Conservation (phyloP, 2,888 invertebrate species). For the Caenorhabditis sp. region DNA sequence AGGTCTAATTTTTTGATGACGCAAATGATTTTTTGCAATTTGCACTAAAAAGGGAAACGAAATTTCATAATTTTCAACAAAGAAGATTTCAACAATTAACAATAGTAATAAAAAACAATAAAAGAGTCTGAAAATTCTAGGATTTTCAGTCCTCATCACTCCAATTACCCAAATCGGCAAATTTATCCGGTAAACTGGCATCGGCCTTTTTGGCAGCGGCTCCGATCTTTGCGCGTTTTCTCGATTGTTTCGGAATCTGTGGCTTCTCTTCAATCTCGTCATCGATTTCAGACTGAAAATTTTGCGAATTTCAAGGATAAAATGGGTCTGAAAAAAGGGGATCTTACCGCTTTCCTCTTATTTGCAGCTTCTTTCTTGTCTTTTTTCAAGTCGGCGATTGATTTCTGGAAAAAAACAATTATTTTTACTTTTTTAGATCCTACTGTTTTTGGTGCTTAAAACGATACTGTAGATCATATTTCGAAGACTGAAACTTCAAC, state of each 20-base stretch:
- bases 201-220: conserved; percentile 47
- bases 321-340: neutral
- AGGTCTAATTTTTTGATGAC: too few species aligned
- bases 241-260: conserved; percentile 32
- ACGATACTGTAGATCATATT: too few species aligned
- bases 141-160: conserved; percentile 37
- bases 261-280: conserved; percentile 37
- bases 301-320: neutral
- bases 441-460: too few species aligned
- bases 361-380: neutral
- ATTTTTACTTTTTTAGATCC: too few species aligned
- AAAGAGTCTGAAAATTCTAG: neutral
- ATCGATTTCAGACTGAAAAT: conserved; percentile 2
- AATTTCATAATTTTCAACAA: too few species aligned
- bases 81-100: neutral
- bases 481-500: too few species aligned
- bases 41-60: too few species aligned
- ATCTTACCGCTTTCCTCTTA: neutral
- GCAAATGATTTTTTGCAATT: too few species aligned
- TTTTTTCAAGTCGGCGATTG: neutral
- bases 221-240: conserved; percentile 42
- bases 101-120: conserved; percentile 20
- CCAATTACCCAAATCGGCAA: conserved; percentile 49
- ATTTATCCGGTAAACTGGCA: conserved; percentile 43
- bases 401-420: neutral